Percentiles rank a stretch among this genome's conserved stretches.
phyloP scores from a whole-genome alignment of 2,113 vertebrate species.

The Hylia prasina region DNA sequence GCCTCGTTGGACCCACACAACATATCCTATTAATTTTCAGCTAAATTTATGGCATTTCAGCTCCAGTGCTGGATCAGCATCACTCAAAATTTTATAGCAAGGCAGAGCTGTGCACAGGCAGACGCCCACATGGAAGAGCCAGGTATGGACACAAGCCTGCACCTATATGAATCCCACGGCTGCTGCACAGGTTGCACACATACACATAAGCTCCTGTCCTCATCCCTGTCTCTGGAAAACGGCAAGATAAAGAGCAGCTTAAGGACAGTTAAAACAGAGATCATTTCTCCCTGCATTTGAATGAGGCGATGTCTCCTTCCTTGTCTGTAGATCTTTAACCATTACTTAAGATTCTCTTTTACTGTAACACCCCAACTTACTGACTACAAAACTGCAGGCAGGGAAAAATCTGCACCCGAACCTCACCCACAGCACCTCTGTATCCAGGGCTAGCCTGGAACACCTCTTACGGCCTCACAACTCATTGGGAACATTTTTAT shows the following conservation, averaged over 20 bases:
- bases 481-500: background rate
- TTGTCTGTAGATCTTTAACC: slow-evolving; percentile 15
- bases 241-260: background rate
- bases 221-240: background rate
- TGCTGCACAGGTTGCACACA: background rate
- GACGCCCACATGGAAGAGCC: background rate
- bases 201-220: background rate
- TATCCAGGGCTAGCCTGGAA: slow-evolving; percentile 14
- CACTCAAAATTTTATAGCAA: slow-evolving; percentile 47
- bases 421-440: slow-evolving; percentile 18
- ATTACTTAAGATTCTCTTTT: slow-evolving; percentile 6
- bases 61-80: slow-evolving; percentile 29
- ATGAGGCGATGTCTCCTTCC: background rate
- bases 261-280: background rate
- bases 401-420: background rate
- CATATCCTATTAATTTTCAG: slow-evolving; percentile 65
- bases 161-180: background rate
- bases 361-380: slow-evolving; percentile 16
- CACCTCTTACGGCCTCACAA: background rate
- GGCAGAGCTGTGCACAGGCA: background rate
- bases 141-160: background rate
- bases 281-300: background rate
- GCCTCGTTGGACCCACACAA: slow-evolving; percentile 48
- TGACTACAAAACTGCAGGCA: slow-evolving; percentile 20
- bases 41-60: slow-evolving; percentile 55